These are phyloP conservation scores for Venturia canescens DNA, from an alignment of 1,140 invertebrate species.

Conservation along the genomic window DNA sequence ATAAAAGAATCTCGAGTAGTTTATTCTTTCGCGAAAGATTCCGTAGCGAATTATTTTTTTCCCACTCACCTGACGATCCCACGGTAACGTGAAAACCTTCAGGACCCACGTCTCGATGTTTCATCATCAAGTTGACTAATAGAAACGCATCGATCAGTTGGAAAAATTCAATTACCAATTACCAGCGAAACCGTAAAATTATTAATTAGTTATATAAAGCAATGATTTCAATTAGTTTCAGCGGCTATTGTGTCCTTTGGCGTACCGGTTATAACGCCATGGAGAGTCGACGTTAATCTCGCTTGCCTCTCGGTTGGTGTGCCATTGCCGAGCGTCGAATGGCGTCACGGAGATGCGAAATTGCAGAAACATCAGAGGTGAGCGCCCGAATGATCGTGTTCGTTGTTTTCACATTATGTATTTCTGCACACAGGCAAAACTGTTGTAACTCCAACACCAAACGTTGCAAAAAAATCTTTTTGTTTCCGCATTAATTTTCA, in stretches of 20 bases:
- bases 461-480: too few relatives aligned
- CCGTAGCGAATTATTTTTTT: background rate
- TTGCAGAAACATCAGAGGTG: constrained; percentile 71
- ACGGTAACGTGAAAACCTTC: too few relatives aligned
- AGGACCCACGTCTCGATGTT: too few relatives aligned
- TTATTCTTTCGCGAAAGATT: background rate
- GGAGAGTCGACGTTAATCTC: constrained; percentile 79
- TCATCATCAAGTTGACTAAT: too few relatives aligned
- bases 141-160: background rate
- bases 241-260: constrained; percentile 82
- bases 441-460: too few relatives aligned
- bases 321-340: constrained; percentile 76
- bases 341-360: constrained; percentile 75
- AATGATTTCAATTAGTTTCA: constrained; percentile 75
- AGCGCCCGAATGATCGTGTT: constrained; percentile 35
- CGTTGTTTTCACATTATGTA: background rate
- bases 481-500: too few relatives aligned
- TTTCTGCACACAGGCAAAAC: background rate
- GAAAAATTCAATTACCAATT: constrained; percentile 12
- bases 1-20: background rate
- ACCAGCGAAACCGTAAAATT: background rate
- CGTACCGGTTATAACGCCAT: constrained; percentile 75
- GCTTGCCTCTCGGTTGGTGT: constrained; percentile 80
- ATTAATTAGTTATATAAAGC: constrained; percentile 34
- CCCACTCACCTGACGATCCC: background rate